These are phyloP conservation scores for Orthonevra nobilis DNA, from an alignment of 2,888 invertebrate genomes.

Conservation along the genomic window DNA sequence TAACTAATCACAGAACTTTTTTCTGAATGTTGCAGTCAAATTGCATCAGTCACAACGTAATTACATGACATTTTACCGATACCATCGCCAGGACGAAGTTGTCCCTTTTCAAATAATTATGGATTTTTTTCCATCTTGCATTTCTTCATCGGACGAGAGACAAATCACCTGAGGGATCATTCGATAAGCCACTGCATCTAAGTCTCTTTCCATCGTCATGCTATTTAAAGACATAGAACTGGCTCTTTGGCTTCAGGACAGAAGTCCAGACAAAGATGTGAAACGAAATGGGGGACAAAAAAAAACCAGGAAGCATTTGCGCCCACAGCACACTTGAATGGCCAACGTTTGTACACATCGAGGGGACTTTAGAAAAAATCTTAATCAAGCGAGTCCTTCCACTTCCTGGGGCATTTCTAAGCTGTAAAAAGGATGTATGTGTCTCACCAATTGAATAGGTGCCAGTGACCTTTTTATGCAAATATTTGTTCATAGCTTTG, in stretches of 20 bases:
- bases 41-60: constrained; percentile 61
- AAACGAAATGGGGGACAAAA: constrained; percentile 1
- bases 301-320: constrained; percentile 61
- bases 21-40: constrained; percentile 33
- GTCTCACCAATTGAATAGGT: constrained; percentile 71
- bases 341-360: constrained; percentile 38
- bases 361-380: constrained; percentile 35
- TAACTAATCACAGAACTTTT: constrained; percentile 74
- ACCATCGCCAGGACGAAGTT: constrained; percentile 48
- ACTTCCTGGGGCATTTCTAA: constrained; percentile 65
- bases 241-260: constrained; percentile 29
- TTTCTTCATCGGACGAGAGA: constrained; percentile 17
- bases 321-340: constrained; percentile 52
- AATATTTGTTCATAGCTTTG: constrained; percentile 74
- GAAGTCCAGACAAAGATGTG: constrained; percentile 40
- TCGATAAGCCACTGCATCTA: constrained; percentile 58
- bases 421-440: constrained; percentile 12
- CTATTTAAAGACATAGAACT: constrained; percentile 23
- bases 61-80: constrained; percentile 63
- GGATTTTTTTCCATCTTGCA: constrained; percentile 27
- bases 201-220: constrained; percentile 36
- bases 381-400: constrained; percentile 60
- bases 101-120: constrained; percentile 59
- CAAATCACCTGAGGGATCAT: constrained; percentile 53
- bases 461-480: constrained; percentile 79